Base-by-base conservation (phyloP, 2,888 invertebrate species). In the Euproctis similis region DNA sequence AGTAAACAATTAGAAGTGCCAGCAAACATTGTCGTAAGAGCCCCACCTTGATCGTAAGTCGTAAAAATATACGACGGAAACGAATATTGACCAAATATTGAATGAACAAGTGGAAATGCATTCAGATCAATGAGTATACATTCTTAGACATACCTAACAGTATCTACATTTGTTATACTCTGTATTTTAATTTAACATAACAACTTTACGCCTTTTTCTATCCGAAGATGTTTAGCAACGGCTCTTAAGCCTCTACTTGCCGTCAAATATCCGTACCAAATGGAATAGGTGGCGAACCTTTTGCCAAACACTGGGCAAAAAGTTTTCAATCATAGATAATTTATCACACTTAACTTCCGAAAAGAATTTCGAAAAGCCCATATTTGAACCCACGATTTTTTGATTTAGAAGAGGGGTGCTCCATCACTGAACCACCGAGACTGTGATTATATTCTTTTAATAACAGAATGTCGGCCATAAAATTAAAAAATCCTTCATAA, bases 11-110 rank as follows among this genome's bases (percentile, higher is more conserved):
- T 48, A 62, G 44, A 62, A 39, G 51, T 54, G 66, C 63, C 57
- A 53, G 56, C 66, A 74, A 78, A 78, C 63, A 75, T 46, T 48
- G 46, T 55, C n/a, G n/a, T n/a, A n/a, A 48, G 58, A 65, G 51
- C 71, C 11, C 61, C 61, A 59, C 76, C 78, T 72, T 67, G 64
- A 65, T 70, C 76, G 74, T 82, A 80, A 78, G 67, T 82, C 81
- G 78, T 78, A 73, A 73, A 75, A 80, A 78, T 69, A 69, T 72
- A 70, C 67, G 67, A 70, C 59, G 61, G 63, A 59, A 51, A 61
- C 66, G 67, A 73, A 68, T 59, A 61, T 53, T 59, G 60, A 53
- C 64, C 58, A 58, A n/a, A n/a, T 31, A 12, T 37, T 38, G 59
- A 53, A 55, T 68, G 73, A 77, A 77, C 66, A 71, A 38, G 34